These are phyloP conservation scores for Sapajus apella DNA, from an alignment of 2,113 vertebrate genomes.

Conservation along the genomic window DNA sequence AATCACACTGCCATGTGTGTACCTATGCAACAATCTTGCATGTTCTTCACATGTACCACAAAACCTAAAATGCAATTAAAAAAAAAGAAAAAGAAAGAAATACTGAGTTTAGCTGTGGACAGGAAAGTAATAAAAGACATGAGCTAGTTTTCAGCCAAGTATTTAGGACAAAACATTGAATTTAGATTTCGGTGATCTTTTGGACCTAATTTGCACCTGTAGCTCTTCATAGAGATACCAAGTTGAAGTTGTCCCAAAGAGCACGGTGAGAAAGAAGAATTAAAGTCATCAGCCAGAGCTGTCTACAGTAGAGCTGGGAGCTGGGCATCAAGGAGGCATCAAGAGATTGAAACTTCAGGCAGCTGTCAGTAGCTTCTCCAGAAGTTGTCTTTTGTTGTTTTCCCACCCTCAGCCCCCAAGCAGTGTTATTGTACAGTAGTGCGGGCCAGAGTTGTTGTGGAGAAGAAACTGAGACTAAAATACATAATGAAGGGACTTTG, in stretches of 20 bases:
- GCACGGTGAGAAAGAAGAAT: slow-evolving; percentile 62
- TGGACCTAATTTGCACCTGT: slow-evolving; percentile 68
- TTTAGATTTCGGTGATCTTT: slow-evolving; percentile 46
- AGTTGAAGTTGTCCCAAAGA: slow-evolving; percentile 49
- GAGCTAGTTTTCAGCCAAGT: slow-evolving; percentile 44
- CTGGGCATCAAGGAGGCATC: slow-evolving; percentile 25
- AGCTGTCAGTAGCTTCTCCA: slow-evolving; percentile 11
- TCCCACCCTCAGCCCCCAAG: neutral
- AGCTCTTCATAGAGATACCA: slow-evolving; percentile 65
- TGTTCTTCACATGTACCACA: too few species aligned
- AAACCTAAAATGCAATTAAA: too few species aligned
- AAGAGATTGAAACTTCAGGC: slow-evolving; percentile 31
- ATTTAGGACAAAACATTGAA: slow-evolving; percentile 54
- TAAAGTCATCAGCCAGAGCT: neutral
- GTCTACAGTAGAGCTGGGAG: neutral
- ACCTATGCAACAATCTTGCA: too few species aligned
- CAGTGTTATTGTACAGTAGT: slow-evolving; percentile 61
- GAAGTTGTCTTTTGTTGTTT: neutral
- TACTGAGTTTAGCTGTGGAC: slow-evolving; percentile 26
- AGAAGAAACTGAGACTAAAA: slow-evolving; percentile 27
- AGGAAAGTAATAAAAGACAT: slow-evolving; percentile 49
- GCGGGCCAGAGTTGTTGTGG: neutral
- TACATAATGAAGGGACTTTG: neutral
- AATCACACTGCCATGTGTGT: too few species aligned
- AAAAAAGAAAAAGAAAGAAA: neutral